phyloP scores from a whole-genome alignment of 2,797 vertebrate genomes.

The Myotis findleyi region DNA sequence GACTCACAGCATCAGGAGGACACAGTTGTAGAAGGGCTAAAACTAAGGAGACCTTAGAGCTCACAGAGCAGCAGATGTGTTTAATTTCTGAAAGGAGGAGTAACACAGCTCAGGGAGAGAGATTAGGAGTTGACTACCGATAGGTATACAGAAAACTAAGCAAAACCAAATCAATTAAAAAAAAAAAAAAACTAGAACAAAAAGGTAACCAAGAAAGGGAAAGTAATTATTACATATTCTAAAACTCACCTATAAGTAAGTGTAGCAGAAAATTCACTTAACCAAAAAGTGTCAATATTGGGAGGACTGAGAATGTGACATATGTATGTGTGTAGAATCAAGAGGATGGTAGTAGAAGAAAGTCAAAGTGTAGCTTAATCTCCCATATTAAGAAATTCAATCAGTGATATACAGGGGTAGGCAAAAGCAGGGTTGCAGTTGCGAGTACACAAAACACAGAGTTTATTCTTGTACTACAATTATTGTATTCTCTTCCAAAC shows the following conservation, averaged over 20 bases:
- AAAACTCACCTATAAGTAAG: background rate
- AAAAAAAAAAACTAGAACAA: background rate
- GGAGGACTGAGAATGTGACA: background rate
- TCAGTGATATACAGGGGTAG: background rate
- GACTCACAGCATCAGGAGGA: background rate
- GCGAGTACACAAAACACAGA: background rate
- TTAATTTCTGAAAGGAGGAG: background rate
- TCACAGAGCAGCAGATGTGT: background rate
- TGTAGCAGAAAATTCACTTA: background rate
- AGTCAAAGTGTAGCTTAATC: background rate
- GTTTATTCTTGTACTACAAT: background rate
- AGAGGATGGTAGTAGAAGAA: background rate
- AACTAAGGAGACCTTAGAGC: background rate
- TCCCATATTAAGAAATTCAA: background rate
- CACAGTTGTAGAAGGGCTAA: background rate
- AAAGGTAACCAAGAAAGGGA: background rate
- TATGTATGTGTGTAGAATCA: background rate
- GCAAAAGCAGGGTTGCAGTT: background rate
- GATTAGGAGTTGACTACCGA: background rate
- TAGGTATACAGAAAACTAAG: background rate
- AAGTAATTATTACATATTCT: background rate
- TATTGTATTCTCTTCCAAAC: background rate
- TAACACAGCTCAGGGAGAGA: background rate
- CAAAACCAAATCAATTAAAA: background rate
- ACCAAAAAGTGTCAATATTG: background rate